These are phyloP conservation scores for Bugulina stolonifera DNA, from an alignment of 2,888 invertebrate species.

Conservation along the genomic window DNA sequence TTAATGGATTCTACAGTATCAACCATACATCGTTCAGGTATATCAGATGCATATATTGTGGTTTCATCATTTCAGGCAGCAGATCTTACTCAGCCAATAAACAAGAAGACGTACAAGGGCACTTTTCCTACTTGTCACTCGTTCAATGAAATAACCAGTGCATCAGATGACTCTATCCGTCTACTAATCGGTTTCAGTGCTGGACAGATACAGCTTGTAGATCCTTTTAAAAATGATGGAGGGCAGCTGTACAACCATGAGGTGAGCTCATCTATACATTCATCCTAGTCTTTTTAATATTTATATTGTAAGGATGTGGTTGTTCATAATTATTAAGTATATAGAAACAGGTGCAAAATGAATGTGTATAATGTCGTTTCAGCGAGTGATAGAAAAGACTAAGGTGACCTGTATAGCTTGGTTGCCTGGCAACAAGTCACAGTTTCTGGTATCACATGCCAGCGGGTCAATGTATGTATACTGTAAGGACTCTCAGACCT, in stretches of 20 bases:
- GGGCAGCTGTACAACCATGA: conserved; percentile 97
- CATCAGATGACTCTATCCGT: conserved; percentile 18
- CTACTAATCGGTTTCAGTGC: conserved; percentile 95
- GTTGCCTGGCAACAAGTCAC: conserved; percentile 89
- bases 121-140: conserved; percentile 98
- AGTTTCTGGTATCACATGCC: conserved; percentile 88
- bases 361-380: conserved; percentile 54
- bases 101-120: conserved; percentile 97
- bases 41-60: too few species aligned
- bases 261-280: conserved; percentile 65
- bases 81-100: conserved; percentile 91
- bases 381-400: conserved; percentile 86
- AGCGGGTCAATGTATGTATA: conserved; percentile 96
- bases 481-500: conserved; percentile 80
- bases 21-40: too few species aligned
- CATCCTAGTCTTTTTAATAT: too few species aligned
- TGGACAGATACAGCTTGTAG: conserved; percentile 94
- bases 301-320: too few species aligned
- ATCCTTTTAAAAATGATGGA: conserved; percentile 91
- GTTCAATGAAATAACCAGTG: conserved; percentile 68
- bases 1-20: too few species aligned
- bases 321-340: too few species aligned
- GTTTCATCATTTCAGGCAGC: conserved; percentile 66
- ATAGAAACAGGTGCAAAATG: too few species aligned
- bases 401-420: conserved; percentile 94